phyloP scores from a whole-genome alignment of 2,797 vertebrate genomes.

The Typhlichthys eigenmanni region DNA sequence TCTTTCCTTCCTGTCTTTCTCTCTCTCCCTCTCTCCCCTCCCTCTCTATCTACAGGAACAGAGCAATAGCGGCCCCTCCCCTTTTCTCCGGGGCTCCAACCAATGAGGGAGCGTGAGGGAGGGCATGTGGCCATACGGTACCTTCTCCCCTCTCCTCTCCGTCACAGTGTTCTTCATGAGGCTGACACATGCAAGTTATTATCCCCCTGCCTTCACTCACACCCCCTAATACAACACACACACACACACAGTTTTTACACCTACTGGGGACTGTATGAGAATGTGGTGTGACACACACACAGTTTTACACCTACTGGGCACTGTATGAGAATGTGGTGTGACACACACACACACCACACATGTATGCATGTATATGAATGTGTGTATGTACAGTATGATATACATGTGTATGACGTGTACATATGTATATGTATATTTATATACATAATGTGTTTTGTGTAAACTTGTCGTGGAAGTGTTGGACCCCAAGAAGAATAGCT shows the following conservation, averaged over 20 bases:
- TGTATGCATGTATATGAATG: no score
- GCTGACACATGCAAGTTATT: no score
- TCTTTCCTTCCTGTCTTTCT: constrained; percentile 47
- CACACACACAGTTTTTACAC: background rate
- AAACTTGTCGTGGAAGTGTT: no score
- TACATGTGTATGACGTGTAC: no score
- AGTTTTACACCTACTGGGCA: background rate
- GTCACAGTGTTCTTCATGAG: background rate
- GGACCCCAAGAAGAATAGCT: no score
- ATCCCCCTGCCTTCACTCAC: constrained; percentile 29
- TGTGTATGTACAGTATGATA: no score
- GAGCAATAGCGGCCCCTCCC: constrained; percentile 70
- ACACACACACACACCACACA: background rate
- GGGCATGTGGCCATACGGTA: constrained; percentile 50
- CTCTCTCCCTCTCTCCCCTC: constrained; percentile 35
- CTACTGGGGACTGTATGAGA: no score
- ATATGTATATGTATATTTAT: no score
- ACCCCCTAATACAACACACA: no score
- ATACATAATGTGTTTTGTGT: no score
- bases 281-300: background rate
- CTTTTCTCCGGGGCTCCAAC: constrained; percentile 61
- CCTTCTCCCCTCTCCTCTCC: constrained; percentile 51
- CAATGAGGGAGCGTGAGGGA: constrained; percentile 73
- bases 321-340: no score
- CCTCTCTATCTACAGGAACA: constrained; percentile 71